Percentiles rank a stretch among this genome's conserved stretches.
These are phyloP conservation scores for Brachypalpus laphriformis DNA, from an alignment of 2,888 invertebrate species.

Conservation along the genomic window DNA sequence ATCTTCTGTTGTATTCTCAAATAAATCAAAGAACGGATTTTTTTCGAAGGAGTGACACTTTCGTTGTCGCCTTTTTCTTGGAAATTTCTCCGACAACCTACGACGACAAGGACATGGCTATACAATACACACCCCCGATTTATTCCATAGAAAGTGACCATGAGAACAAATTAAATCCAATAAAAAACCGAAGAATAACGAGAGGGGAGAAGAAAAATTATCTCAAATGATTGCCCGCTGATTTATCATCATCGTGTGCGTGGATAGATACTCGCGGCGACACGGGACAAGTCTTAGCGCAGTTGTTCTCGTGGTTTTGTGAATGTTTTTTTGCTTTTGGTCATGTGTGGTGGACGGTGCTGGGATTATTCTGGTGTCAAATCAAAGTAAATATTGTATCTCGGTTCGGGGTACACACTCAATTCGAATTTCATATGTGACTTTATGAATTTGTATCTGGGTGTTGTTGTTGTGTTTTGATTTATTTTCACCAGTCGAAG, in stretches of 20 bases:
- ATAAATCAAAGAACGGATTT: conserved; percentile 63
- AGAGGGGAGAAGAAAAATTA: not conserved
- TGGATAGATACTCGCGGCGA: conserved; percentile 7
- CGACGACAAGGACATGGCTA: conserved; percentile 44
- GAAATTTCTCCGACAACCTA: conserved; percentile 30
- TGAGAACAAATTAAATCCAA: conserved; percentile 62
- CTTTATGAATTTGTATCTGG: conserved; percentile 48
- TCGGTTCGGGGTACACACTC: not conserved
- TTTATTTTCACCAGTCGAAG: conserved; percentile 56
- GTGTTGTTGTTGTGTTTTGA: conserved; percentile 36
- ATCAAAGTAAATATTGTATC: conserved; percentile 61
- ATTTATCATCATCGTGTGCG: conserved; percentile 63
- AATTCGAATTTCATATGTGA: conserved; percentile 49
- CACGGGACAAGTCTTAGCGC: conserved; percentile 27
- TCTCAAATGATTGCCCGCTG: conserved; percentile 54
- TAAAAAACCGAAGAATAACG: conserved; percentile 28
- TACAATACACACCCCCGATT: not conserved
- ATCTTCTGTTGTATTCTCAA: conserved; percentile 19
- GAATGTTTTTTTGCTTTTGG: not conserved
- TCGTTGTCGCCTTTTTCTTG: conserved; percentile 51
- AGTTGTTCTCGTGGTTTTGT: not conserved
- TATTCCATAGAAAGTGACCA: conserved; percentile 35
- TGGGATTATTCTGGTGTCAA: conserved; percentile 64
- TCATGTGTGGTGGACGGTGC: conserved; percentile 13
- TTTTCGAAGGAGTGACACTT: conserved; percentile 48